Percentiles rank a stretch among this genome's conserved stretches.
Evolutionary conservation across 2,797 vertebrate genomes (phyloP).

Genomic region (Sciaenops ocellatus): DNA sequence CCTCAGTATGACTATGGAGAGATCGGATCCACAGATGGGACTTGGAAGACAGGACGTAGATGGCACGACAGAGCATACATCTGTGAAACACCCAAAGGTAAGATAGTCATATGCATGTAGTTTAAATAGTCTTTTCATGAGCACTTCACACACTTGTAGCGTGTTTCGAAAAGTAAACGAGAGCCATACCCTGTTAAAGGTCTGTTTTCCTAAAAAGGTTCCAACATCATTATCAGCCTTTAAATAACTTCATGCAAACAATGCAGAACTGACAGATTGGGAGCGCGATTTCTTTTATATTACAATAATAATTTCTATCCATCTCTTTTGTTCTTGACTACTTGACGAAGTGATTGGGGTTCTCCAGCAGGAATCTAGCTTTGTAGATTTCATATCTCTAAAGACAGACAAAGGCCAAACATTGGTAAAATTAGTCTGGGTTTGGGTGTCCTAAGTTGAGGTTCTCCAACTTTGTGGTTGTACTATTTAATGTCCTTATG

Average conservation of each 20-base stretch:
- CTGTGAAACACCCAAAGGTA: slow-evolving; percentile 80
- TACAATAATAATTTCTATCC: too few species aligned
- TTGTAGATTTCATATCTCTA: too few species aligned
- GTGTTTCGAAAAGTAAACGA: background rate
- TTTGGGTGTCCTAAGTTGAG: too few species aligned
- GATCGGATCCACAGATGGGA: slow-evolving; percentile 56
- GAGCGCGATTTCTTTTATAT: too few species aligned
- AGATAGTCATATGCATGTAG: background rate
- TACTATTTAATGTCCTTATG: background rate
- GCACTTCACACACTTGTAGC: background rate
- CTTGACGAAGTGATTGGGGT: too few species aligned
- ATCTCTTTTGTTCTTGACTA: too few species aligned
- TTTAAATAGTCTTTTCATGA: background rate
- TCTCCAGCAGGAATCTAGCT: too few species aligned
- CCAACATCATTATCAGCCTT: background rate
- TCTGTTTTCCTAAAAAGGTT: background rate
- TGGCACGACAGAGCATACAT: slow-evolving; percentile 74
- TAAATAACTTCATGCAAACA: background rate
- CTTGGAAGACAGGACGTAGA: slow-evolving; percentile 64
- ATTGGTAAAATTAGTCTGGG: too few species aligned
- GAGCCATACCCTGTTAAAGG: background rate
- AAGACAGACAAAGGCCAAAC: too few species aligned
- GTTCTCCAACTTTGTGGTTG: too few species aligned
- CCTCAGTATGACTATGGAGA: slow-evolving; percentile 56
- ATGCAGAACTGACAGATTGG: too few species aligned